Conservation (phyloP, 2,113 vertebrate genomes). For the Lophius piscatorius region DNA sequence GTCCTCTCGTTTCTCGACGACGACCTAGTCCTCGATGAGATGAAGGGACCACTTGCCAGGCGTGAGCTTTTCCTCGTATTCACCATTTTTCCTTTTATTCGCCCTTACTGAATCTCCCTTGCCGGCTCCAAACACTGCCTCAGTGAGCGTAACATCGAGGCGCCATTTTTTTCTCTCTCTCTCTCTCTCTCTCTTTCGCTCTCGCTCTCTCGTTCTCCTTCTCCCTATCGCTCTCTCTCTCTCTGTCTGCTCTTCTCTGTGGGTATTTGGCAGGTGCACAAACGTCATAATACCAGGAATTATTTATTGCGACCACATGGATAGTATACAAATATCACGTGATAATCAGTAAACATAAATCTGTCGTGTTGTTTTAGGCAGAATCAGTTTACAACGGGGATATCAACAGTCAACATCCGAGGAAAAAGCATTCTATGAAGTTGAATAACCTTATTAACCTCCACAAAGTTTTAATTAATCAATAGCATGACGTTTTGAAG, state of each 20-base stretch:
- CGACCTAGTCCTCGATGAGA: constrained; percentile 92
- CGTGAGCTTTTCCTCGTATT: constrained; percentile 90
- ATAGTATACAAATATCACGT: too few relatives aligned
- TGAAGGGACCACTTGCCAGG: constrained; percentile 80
- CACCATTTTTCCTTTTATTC: constrained; percentile 80
- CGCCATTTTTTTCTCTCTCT: constrained; percentile 77
- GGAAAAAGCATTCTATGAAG: too few relatives aligned
- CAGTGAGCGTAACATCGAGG: constrained; percentile 77
- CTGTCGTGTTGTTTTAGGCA: too few relatives aligned
- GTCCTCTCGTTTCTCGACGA: constrained; percentile 78
- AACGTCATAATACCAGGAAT: too few relatives aligned
- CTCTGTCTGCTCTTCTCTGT: background rate
- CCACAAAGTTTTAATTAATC: too few relatives aligned
- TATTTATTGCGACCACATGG: too few relatives aligned
- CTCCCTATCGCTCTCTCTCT: background rate
- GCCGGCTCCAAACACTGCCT: constrained; percentile 77
- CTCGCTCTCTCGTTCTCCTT: background rate
- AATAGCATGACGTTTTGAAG: too few relatives aligned
- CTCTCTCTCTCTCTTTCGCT: background rate
- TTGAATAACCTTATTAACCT: too few relatives aligned
- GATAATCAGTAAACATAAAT: too few relatives aligned
- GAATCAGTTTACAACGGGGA: too few relatives aligned
- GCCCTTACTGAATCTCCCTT: constrained; percentile 60
- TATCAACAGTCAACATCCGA: too few relatives aligned
- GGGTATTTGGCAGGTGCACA: constrained; percentile 56